Conservation (phyloP, 2,888 invertebrate species). For the Frankliniella intonsa region DNA sequence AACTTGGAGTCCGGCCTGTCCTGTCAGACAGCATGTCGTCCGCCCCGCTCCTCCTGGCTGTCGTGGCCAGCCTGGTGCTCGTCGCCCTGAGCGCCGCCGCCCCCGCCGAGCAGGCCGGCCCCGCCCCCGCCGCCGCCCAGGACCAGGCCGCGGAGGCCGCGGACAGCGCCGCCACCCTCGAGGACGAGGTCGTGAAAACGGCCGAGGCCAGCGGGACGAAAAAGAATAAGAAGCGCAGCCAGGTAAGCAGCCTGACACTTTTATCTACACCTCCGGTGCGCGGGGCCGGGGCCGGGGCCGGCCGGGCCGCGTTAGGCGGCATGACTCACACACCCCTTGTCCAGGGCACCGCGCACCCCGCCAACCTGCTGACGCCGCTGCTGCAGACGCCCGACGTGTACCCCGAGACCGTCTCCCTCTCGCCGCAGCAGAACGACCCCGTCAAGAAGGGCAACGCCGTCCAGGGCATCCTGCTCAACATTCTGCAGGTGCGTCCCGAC, state of each 20-base stretch:
- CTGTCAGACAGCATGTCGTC: background rate
- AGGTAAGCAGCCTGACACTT: background rate
- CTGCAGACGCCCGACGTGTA: background rate
- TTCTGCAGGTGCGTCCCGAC: background rate
- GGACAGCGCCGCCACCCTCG: background rate
- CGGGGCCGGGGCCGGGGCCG: too few relatives aligned
- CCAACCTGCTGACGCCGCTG: constrained; percentile 8
- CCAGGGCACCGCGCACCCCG: background rate
- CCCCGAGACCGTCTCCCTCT: constrained; percentile 2
- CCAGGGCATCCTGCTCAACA: constrained; percentile 15
- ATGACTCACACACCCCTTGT: too few relatives aligned
- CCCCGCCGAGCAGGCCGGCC: background rate
- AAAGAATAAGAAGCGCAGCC: constrained; percentile 7
- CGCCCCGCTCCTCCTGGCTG: background rate
- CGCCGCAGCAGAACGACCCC: background rate
- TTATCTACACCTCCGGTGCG: too few relatives aligned
- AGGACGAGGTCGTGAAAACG: constrained; percentile 8
- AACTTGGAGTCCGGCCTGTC: too few relatives aligned
- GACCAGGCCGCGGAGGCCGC: background rate
- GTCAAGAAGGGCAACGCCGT: constrained; percentile 11
- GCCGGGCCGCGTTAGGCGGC: too few relatives aligned
- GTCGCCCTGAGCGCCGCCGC: background rate
- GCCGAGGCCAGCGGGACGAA: background rate
- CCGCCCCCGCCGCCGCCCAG: background rate
- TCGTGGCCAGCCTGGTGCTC: background rate